phyloP scores from a whole-genome alignment of 2,888 invertebrate genomes.

The Erannis defoliaria region DNA sequence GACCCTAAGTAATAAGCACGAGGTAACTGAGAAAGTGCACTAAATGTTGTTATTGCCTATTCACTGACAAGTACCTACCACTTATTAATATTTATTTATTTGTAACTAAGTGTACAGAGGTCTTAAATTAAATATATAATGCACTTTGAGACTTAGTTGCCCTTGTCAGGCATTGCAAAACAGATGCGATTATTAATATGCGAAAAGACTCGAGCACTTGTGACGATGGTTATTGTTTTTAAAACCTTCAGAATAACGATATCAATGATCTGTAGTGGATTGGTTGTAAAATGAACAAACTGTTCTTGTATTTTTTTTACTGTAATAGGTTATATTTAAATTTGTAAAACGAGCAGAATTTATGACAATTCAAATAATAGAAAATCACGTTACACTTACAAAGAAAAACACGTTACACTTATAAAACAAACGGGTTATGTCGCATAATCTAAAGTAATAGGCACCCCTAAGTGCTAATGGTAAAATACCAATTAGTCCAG shows the following conservation, averaged over 20 bases:
- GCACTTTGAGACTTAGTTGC: too few species aligned
- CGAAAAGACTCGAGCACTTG: slow-evolving; percentile 3
- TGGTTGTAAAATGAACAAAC: slow-evolving; percentile 16
- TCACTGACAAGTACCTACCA: slow-evolving; percentile 11
- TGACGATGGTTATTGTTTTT: neutral
- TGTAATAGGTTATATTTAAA: neutral
- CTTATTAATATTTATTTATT: slow-evolving; percentile 10
- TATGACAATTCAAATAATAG: slow-evolving; percentile 20
- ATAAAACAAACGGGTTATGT: neutral
- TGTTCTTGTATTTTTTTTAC: neutral
- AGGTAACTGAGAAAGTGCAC: neutral
- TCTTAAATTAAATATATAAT: too few species aligned
- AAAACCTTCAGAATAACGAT: neutral
- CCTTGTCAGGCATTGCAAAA: too few species aligned
- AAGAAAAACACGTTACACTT: neutral
- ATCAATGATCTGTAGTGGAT: neutral
- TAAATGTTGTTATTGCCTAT: slow-evolving; percentile 8
- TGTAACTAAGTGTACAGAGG: too few species aligned
- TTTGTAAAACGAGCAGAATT: slow-evolving; percentile 18
- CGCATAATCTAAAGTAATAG: neutral
- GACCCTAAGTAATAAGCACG: neutral
- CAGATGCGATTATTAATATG: too few species aligned
- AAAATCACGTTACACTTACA: slow-evolving; percentile 1
- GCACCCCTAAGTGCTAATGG: neutral
- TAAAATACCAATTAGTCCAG: slow-evolving; percentile 16